Percentiles rank a stretch among this genome's conserved stretches.
phyloP scores from a whole-genome alignment of 2,797 vertebrate species.

The Melanogrammus aeglefinus region DNA sequence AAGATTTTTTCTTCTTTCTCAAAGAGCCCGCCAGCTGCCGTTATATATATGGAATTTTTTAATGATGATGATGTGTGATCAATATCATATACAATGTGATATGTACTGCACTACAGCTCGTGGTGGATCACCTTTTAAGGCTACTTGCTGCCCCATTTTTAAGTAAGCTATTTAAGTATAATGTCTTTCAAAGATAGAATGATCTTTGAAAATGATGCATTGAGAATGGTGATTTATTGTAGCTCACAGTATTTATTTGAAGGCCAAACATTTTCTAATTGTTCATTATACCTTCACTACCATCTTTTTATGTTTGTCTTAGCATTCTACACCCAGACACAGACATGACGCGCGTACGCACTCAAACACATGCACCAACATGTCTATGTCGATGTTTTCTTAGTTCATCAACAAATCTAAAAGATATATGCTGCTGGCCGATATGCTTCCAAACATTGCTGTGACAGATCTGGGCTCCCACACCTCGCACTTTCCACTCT shows the following conservation, averaged over 20 bases:
- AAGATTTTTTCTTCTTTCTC: conserved; percentile 8
- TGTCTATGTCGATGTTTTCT: conserved; percentile 1
- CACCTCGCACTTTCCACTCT: conserved; percentile 35
- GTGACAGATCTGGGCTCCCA: conserved; percentile 6
- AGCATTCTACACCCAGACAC: neutral
- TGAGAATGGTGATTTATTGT: neutral
- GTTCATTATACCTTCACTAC: neutral
- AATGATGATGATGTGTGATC: conserved; percentile 3
- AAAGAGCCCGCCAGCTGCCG: neutral
- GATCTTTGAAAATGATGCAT: neutral
- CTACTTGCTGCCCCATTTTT: neutral
- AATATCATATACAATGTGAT: neutral
- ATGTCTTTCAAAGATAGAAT: neutral
- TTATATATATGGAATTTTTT: neutral
- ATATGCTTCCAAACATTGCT: neutral
- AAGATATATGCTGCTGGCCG: neutral
- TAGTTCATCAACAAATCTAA: neutral
- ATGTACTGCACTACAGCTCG: neutral
- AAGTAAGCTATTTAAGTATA: neutral
- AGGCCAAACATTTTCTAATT: neutral
- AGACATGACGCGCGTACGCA: neutral
- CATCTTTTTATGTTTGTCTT: neutral
- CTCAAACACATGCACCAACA: neutral
- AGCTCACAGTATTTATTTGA: neutral
- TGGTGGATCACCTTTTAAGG: neutral